phyloP scores from a whole-genome alignment of 2,888 invertebrate genomes.

The Caenorhabditis parvicauda region DNA sequence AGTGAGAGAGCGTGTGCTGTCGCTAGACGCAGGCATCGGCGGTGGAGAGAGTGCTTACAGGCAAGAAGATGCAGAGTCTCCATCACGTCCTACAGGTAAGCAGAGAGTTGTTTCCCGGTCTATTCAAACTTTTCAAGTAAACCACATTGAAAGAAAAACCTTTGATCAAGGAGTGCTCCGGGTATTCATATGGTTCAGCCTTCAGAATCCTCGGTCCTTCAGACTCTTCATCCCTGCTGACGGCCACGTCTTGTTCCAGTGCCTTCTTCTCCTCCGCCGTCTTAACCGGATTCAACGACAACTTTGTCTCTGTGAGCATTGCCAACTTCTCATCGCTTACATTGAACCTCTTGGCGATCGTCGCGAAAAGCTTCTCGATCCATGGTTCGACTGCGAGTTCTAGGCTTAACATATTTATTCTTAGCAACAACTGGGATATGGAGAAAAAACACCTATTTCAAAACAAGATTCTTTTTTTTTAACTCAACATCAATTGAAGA shows the following conservation, averaged over 20 bases:
- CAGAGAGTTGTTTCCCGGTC: not conserved
- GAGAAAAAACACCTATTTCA: too few relatives aligned
- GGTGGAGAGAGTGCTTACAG: too few relatives aligned
- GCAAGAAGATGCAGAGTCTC: too few relatives aligned
- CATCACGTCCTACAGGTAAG: too few relatives aligned
- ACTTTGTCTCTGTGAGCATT: conserved; percentile 8
- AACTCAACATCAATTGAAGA: not conserved
- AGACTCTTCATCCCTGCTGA: conserved; percentile 2
- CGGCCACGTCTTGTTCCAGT: conserved; percentile 13
- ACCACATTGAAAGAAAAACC: conserved; percentile 5
- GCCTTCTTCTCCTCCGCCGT: conserved; percentile 18
- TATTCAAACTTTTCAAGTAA: not conserved
- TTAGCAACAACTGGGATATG: not conserved
- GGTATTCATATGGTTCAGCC: conserved; percentile 16
- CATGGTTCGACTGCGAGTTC: conserved; percentile 68
- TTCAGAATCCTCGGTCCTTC: conserved; percentile 2
- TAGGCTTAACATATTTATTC: conserved; percentile 62
- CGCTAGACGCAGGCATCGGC: too few relatives aligned
- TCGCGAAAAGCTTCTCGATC: conserved; percentile 64
- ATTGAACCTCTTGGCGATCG: conserved; percentile 14
- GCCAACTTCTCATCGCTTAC: conserved; percentile 17
- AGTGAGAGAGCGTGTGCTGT: too few relatives aligned
- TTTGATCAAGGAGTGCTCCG: conserved; percentile 21
- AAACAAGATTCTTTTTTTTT: not conserved
- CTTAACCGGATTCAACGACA: conserved; percentile 22